phyloP scores from a whole-genome alignment of 2,113 vertebrate genomes.

The Blennius ocellaris region DNA sequence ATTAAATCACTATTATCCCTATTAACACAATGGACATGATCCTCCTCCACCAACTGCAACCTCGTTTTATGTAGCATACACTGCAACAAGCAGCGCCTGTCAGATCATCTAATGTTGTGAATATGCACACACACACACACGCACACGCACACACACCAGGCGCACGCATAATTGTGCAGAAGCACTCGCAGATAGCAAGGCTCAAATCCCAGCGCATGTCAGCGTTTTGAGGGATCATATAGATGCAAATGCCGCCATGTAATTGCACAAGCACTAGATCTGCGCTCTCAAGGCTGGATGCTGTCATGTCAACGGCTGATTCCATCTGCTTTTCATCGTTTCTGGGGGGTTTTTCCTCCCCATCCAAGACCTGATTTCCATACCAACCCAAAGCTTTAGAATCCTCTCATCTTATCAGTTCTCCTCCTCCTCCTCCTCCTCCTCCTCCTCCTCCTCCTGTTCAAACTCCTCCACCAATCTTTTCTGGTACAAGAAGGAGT shows the following conservation, averaged over 20 bases:
- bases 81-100: constrained; percentile 57
- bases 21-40: constrained; percentile 72
- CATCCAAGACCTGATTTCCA: constrained; percentile 68
- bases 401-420: constrained; percentile 62
- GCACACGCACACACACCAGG: constrained; percentile 31
- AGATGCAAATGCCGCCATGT: constrained; percentile 76
- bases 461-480: constrained; percentile 43
- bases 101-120: constrained; percentile 53
- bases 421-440: constrained; percentile 14
- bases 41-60: constrained; percentile 47
- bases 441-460: constrained; percentile 24
- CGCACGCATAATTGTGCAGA: constrained; percentile 25
- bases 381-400: constrained; percentile 64
- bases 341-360: background rate
- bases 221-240: constrained; percentile 77
- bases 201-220: constrained; percentile 63
- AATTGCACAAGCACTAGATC: constrained; percentile 68
- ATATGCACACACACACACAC: constrained; percentile 28
- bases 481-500: constrained; percentile 51
- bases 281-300: constrained; percentile 51
- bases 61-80: constrained; percentile 55
- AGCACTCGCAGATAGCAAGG: constrained; percentile 30
- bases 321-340: constrained; percentile 65
- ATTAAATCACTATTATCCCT: constrained; percentile 74
- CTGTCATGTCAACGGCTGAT: constrained; percentile 70